Base-by-base conservation (phyloP, 1,140 invertebrate species). In the Aphelenchoides fujianensis region DNA sequence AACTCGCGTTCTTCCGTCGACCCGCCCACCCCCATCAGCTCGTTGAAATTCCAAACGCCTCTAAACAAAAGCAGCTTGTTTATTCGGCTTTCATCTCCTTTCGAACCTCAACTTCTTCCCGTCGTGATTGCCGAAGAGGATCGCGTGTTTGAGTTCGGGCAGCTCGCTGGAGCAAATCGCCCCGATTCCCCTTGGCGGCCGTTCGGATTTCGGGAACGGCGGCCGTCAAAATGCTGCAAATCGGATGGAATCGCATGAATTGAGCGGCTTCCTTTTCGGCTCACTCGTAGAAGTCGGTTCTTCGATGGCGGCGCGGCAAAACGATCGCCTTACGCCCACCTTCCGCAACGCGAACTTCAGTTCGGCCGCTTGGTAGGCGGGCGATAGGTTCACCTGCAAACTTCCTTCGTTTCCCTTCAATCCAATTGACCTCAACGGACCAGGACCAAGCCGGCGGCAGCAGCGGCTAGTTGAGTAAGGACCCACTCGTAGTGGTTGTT, bases 401-500 rank as follows among this genome's bases (percentile, higher is more conserved):
- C n/a, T n/a, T 48, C 23, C 41, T 48, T 48, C 12, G 41, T 48
- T 48, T n/a, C 23, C 41, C 23, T 48, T 23, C 41, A 48, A 48
- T 48, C 23, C 41, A 48, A 23, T 48, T 66, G 27, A 36, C 12
- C 23, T 48, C 1, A 1, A 92, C n/a, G n/a, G n/a, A n/a, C 93
- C 71, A 90, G 85, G 68, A 94, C 88, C 0, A 94, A 83, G 0
- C 94, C 95, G 7, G 90, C 89, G 74, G 92, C 89, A 0, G 90
- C 89, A 3, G 91, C 89, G 0, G 90, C 93, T 72, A 92, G 86
- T 75, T 90, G 88, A 0, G 89, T 86, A 0, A 95, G 76, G 2
- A 91, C 86, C 93, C 93, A 97, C 78, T 91, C 89, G 2, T 89
- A 79, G 30, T 88, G 87, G 85, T 95, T 97, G 0, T 92, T 92